phyloP scores from a whole-genome alignment of 2,888 invertebrate genomes.

The Ennomos erosarius region DNA sequence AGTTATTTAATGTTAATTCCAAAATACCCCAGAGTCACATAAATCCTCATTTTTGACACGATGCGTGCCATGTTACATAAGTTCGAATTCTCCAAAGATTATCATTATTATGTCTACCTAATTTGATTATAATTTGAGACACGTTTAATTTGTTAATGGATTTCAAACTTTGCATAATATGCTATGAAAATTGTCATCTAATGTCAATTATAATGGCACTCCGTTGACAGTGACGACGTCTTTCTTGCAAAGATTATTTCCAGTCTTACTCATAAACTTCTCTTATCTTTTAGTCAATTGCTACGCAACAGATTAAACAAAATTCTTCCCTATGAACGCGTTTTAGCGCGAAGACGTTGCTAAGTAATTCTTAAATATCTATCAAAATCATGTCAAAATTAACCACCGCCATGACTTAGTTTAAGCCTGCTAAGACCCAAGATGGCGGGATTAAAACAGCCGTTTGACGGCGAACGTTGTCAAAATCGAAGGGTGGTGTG shows the following conservation, averaged over 20 bases:
- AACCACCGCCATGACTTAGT: too few relatives aligned
- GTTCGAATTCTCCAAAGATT: slow-evolving; percentile 28
- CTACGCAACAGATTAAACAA: too few relatives aligned
- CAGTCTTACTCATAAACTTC: too few relatives aligned
- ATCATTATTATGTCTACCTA: slow-evolving; percentile 17
- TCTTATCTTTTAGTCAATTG: too few relatives aligned
- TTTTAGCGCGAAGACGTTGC: too few relatives aligned
- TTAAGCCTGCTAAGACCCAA: too few relatives aligned
- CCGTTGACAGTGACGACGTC: not conserved
- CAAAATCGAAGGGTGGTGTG: too few relatives aligned
- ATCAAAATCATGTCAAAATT: too few relatives aligned
- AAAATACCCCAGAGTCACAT: slow-evolving; percentile 17
- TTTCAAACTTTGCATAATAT: slow-evolving; percentile 20
- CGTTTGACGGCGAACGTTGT: too few relatives aligned
- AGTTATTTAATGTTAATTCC: slow-evolving; percentile 2
- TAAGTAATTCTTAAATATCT: too few relatives aligned
- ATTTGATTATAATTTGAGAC: slow-evolving; percentile 27
- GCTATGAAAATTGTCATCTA: slow-evolving; percentile 21
- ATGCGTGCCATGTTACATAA: slow-evolving; percentile 16
- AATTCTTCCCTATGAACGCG: too few relatives aligned
- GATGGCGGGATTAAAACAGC: too few relatives aligned
- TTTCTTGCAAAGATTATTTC: not conserved
- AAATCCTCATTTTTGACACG: slow-evolving; percentile 23
- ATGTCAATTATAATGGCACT: slow-evolving; percentile 13
- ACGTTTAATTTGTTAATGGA: slow-evolving; percentile 32